Percentiles rank a stretch among this genome's conserved stretches.
These are phyloP conservation scores for Hypotaenidia philippensis DNA, from an alignment of 2,797 vertebrate genomes.

Conservation along the genomic window DNA sequence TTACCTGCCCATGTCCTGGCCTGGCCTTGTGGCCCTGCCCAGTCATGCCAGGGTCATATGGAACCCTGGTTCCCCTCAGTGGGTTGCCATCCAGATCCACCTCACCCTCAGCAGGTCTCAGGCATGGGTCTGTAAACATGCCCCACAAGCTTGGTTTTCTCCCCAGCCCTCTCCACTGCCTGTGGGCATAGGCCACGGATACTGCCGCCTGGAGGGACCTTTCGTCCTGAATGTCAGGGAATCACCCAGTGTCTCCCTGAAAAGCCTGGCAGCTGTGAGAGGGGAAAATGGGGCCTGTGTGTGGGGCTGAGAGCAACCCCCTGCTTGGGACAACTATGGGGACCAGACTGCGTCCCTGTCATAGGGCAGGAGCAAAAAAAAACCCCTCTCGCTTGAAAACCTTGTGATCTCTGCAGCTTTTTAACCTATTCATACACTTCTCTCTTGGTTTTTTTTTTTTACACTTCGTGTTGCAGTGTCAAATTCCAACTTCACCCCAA, in stretches of 20 bases:
- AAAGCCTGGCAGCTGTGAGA: neutral
- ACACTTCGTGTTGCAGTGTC: neutral
- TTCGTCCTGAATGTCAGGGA: accelerated
- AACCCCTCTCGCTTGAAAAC: accelerated
- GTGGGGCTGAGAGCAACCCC: neutral
- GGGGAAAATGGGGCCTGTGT: accelerated
- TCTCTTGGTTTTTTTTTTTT: too few relatives aligned
- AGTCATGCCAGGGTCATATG: too few relatives aligned
- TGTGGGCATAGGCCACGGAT: neutral
- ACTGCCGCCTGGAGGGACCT: accelerated
- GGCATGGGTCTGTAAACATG: neutral
- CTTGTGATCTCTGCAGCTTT: neutral
- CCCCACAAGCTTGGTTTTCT: neutral
- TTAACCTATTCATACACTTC: neutral
- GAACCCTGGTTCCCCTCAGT: neutral
- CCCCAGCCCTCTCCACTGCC: neutral
- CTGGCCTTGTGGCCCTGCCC: too few relatives aligned
- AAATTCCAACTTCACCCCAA: neutral
- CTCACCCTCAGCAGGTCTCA: accelerated
- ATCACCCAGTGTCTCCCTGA: neutral
- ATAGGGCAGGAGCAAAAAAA: accelerated
- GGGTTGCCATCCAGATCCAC: neutral
- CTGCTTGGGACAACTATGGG: too few relatives aligned
- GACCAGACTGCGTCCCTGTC: accelerated
- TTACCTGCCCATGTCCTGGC: neutral